Evolutionary conservation across 2,797 vertebrate species (phyloP).

Genomic region (Sebastiscus albofasciatus): DNA sequence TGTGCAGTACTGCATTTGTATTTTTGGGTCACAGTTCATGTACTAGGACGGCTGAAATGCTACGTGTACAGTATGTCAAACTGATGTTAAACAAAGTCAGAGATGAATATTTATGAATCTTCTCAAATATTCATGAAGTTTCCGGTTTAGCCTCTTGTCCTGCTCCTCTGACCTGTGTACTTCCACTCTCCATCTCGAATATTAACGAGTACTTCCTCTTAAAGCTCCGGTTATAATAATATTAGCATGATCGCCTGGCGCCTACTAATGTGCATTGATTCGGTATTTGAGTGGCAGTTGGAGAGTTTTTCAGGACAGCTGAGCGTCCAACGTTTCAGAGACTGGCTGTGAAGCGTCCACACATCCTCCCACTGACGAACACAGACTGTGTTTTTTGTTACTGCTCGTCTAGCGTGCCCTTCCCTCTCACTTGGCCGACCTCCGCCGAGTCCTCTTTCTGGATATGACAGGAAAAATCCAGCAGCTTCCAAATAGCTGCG

Average conservation of each 20-base stretch:
- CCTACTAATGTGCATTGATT: background rate
- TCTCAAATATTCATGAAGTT: slow-evolving; percentile 43
- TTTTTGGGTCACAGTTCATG: background rate
- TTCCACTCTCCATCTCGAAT: slow-evolving; percentile 11
- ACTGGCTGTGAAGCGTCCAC: background rate
- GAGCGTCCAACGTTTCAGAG: background rate
- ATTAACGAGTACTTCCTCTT: background rate
- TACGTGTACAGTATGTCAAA: background rate
- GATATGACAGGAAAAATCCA: slow-evolving; percentile 18
- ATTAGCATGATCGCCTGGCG: background rate
- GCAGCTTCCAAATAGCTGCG: background rate
- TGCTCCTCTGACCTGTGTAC: slow-evolving; percentile 40
- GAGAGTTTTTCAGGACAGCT: background rate
- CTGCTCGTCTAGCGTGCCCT: background rate
- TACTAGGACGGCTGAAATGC: background rate
- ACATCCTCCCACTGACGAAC: background rate
- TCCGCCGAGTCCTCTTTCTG: slow-evolving; percentile 2
- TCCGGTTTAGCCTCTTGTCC: slow-evolving; percentile 26
- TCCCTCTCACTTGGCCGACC: background rate
- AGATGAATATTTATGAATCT: slow-evolving; percentile 51
- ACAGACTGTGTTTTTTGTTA: background rate
- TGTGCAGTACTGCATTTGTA: background rate
- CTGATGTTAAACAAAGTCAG: background rate
- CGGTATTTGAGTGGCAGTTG: background rate
- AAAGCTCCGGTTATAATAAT: background rate